Conservation (phyloP, 2,797 vertebrate species). For the Prionace glauca region DNA sequence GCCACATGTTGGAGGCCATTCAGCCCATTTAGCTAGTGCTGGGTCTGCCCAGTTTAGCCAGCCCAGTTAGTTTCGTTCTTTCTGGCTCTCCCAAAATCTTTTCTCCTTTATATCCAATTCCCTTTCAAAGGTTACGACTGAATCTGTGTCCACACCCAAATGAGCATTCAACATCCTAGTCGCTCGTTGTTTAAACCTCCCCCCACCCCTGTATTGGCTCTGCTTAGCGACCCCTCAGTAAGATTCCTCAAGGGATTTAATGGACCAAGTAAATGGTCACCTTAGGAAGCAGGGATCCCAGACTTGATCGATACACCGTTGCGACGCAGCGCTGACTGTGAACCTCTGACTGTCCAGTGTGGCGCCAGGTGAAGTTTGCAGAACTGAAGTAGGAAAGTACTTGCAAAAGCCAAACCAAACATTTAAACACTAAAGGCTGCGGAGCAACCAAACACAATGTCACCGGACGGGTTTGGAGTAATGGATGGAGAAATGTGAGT, state of each 20-base stretch:
- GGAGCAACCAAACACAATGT: background rate
- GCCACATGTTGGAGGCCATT: background rate
- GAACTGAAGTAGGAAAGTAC: background rate
- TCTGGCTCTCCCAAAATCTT: background rate
- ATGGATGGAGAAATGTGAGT: slow-evolving; percentile 6
- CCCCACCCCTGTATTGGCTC: background rate
- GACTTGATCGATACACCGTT: background rate
- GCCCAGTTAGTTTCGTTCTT: background rate
- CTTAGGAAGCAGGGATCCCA: background rate
- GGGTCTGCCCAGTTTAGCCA: too few relatives aligned
- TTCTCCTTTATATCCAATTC: too few relatives aligned
- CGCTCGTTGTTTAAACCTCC: background rate
- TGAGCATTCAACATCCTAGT: background rate
- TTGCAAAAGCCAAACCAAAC: background rate
- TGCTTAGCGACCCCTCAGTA: background rate
- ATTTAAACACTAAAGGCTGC: background rate
- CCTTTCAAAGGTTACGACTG: background rate
- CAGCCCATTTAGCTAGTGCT: too few relatives aligned
- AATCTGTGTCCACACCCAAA: background rate
- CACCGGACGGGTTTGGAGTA: background rate
- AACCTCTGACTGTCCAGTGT: background rate
- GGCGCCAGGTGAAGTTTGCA: background rate
- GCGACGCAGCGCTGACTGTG: background rate
- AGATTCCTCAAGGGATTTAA: background rate
- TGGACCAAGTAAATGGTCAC: background rate